These are phyloP conservation scores for Stictocephala bisonia DNA, from an alignment of 2,888 invertebrate genomes.

Conservation along the genomic window DNA sequence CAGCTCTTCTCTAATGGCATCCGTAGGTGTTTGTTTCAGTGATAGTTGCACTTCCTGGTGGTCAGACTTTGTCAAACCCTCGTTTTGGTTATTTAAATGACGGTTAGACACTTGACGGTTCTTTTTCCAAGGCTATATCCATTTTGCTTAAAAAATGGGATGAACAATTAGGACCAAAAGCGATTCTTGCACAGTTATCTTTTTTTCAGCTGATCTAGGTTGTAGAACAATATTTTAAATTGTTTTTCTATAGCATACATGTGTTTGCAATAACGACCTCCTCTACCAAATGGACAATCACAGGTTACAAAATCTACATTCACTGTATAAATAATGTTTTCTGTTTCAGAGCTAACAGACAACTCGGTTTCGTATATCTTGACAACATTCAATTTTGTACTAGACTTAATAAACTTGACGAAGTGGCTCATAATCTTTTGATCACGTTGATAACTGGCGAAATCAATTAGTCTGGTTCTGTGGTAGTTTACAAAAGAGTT, in stretches of 20 bases:
- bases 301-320: not conserved
- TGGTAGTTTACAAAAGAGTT: not conserved
- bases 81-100: not conserved
- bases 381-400: not conserved
- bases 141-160: not conserved
- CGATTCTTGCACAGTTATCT: not conserved
- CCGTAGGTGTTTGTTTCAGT: not conserved
- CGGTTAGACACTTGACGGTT: not conserved
- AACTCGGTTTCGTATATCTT: not conserved
- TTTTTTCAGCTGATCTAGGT: not conserved
- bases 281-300: not conserved
- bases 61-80: not conserved
- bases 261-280: too few species aligned
- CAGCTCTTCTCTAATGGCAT: not conserved
- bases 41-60: not conserved
- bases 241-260: not conserved
- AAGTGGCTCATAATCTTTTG: not conserved
- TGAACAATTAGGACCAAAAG: not conserved
- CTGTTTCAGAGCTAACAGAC: not conserved
- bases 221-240: not conserved
- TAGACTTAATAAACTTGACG: not conserved
- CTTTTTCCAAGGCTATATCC: not conserved
- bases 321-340: not conserved
- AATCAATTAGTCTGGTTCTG: not conserved
- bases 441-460: not conserved